A percentile compares a stretch with the other conserved stretches of the same genome.
These are phyloP conservation scores for Campylorhamphus procurvoides DNA, from an alignment of 2,113 vertebrate genomes.

Conservation along the genomic window DNA sequence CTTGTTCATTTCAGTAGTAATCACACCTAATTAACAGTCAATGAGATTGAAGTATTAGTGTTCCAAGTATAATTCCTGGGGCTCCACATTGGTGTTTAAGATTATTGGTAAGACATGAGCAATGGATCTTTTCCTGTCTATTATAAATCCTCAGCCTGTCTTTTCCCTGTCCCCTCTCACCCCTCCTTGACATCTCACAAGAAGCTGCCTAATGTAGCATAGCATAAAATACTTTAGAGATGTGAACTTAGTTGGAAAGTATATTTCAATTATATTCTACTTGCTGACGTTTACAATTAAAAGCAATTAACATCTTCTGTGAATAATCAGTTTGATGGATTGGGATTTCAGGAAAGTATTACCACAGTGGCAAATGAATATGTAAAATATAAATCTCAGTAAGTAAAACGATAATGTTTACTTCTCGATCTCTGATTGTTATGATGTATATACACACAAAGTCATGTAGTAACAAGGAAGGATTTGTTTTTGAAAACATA, in stretches of 20 bases:
- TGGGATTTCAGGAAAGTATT: conserved; percentile 5
- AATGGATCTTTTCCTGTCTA: neutral
- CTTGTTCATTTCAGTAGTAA: neutral
- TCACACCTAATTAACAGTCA: neutral
- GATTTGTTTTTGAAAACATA: conserved; percentile 21
- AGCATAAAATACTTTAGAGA: neutral
- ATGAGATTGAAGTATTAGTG: neutral
- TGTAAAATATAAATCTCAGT: conserved; percentile 22
- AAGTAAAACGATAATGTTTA: conserved; percentile 21
- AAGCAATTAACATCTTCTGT: neutral
- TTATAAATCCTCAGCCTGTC: neutral
- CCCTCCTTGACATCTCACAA: neutral
- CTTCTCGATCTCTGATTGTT: neutral
- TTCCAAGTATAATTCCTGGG: neutral
- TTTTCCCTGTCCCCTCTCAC: accelerated
- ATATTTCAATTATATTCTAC: conserved; percentile 26
- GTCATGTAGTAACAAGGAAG: neutral
- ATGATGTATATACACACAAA: neutral
- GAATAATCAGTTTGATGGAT: conserved; percentile 8
- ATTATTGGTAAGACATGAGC: neutral
- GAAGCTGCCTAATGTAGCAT: neutral
- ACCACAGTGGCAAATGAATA: conserved; percentile 38
- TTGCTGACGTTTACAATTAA: conserved; percentile 20
- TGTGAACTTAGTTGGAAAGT: neutral
- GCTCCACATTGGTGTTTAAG: neutral